These are phyloP conservation scores for Pterophyllum scalare DNA, from an alignment of 2,113 vertebrate genomes.

Conservation along the genomic window DNA sequence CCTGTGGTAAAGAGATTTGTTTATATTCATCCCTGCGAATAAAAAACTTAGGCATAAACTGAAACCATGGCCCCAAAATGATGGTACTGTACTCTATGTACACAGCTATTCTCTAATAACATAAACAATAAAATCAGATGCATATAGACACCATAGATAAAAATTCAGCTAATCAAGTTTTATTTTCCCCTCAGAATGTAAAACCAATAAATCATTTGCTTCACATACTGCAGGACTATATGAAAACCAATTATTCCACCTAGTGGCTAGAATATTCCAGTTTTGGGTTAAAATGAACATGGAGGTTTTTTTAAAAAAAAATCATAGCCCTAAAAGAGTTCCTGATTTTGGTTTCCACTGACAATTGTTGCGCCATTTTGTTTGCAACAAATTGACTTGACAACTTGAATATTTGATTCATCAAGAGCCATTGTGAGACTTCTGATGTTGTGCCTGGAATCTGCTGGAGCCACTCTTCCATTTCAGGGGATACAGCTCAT, in stretches of 20 bases:
- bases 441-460: background rate
- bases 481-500: background rate
- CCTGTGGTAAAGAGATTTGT: too few relatives aligned
- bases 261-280: background rate
- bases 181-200: background rate
- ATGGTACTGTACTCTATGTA: background rate
- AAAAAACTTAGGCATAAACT: too few relatives aligned
- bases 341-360: background rate
- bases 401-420: background rate
- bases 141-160: background rate
- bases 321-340: background rate
- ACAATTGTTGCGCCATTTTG: background rate
- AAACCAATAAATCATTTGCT: background rate
- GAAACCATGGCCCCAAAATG: too few relatives aligned
- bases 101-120: background rate
- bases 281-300: background rate
- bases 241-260: background rate
- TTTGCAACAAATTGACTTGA: background rate
- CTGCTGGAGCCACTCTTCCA: background rate
- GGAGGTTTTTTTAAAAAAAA: background rate
- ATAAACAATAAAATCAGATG: background rate
- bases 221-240: background rate
- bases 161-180: background rate
- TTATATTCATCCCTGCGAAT: background rate
- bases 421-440: background rate